Percentiles rank a stretch among this genome's conserved stretches.
phyloP scores from a whole-genome alignment of 2,797 vertebrate species.

The Argya squamiceps region DNA sequence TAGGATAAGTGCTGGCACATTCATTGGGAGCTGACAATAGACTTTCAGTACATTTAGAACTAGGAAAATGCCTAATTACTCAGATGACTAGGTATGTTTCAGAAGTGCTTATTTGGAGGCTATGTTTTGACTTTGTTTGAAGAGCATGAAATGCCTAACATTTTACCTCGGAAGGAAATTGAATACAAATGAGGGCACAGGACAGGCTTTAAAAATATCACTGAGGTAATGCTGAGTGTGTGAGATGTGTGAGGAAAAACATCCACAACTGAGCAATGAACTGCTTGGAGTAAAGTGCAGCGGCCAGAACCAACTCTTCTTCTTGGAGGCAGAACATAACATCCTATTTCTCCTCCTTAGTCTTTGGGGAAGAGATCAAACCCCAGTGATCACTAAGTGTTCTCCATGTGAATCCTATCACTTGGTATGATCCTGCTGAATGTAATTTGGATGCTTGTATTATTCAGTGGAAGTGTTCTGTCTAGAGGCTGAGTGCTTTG shows the following conservation, averaged over 20 bases:
- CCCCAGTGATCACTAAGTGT: not conserved
- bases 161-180: not conserved
- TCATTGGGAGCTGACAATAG: not conserved
- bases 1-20: not conserved
- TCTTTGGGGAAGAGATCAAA: not conserved
- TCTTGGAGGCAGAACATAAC: not conserved
- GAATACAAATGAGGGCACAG: not conserved
- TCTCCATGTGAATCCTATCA: not conserved
- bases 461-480: not conserved
- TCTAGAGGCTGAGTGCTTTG: not conserved
- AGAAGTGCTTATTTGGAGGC: constrained; percentile 17
- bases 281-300: not conserved
- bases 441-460: not conserved
- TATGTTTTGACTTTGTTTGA: constrained; percentile 47
- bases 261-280: not conserved
- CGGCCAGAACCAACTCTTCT: not conserved
- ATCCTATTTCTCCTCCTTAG: not conserved
- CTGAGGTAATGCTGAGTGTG: not conserved
- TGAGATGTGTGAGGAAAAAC: not conserved
- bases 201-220: not conserved
- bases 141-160: not conserved
- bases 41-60: not conserved
- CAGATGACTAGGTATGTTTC: constrained; percentile 22
- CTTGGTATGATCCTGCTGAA: not conserved
- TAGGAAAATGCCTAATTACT: constrained; percentile 39